Conservation (phyloP, 2,113 vertebrate species). For the Alethe diademata region DNA sequence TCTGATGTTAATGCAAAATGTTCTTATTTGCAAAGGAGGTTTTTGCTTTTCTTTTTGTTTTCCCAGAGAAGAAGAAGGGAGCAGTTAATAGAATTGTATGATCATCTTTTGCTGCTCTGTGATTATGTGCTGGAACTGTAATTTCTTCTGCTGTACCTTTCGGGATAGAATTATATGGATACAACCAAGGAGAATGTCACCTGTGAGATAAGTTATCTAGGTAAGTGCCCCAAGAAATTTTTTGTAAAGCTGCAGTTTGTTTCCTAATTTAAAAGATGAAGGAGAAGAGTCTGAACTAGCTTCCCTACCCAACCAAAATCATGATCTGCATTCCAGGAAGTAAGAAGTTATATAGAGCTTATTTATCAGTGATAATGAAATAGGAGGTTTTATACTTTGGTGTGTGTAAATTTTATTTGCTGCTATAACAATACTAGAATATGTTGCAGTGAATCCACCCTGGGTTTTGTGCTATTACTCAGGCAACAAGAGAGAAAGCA, state of each 20-base stretch:
- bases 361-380: background rate
- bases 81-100: background rate
- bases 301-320: background rate
- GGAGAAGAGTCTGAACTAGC: background rate
- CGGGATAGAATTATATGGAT: background rate
- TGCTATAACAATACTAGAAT: background rate
- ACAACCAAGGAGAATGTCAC: background rate
- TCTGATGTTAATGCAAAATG: slow-evolving; percentile 1
- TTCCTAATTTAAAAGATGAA: background rate
- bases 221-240: background rate
- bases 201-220: background rate
- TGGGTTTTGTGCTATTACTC: background rate
- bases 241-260: background rate
- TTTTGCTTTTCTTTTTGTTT: background rate
- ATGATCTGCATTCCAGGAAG: background rate
- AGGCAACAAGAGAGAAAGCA: background rate
- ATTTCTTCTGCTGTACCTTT: background rate
- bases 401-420: background rate
- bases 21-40: background rate
- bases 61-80: background rate
- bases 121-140: background rate
- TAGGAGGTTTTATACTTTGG: background rate
- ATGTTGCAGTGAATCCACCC: background rate
- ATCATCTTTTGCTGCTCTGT: background rate
- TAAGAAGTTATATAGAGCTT: background rate